Evolutionary conservation across 1,140 invertebrate species (phyloP).

Genomic region (Drosophila equinoxialis): DNA sequence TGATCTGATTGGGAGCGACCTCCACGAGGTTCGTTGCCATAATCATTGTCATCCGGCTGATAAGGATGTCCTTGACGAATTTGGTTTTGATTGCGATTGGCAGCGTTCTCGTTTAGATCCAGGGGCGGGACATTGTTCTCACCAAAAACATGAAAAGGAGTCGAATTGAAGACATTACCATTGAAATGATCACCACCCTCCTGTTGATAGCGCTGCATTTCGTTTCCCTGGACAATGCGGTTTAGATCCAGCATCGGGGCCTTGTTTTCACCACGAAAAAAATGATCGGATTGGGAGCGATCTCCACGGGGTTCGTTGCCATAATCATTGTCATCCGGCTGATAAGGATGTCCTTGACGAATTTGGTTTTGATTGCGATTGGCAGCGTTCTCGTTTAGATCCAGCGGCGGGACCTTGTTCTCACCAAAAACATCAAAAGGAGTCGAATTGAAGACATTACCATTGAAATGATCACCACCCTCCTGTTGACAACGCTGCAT

Average conservation of each 20-base stretch:
- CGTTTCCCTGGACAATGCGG: conserved; percentile 92
- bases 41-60: too few relatives aligned
- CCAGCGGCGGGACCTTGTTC: not conserved
- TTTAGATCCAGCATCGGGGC: not conserved
- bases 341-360: not conserved
- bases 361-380: conserved; percentile 71
- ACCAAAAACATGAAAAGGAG: not conserved
- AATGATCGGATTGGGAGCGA: not conserved
- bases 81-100: too few relatives aligned
- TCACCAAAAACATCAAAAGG: not conserved
- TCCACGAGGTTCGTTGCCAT: too few relatives aligned
- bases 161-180: not conserved
- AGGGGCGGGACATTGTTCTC: too few relatives aligned
- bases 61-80: too few relatives aligned
- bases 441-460: not conserved
- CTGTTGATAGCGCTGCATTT: conserved; percentile 90
- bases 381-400: not conserved
- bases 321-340: not conserved
- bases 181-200: conserved; percentile 85
- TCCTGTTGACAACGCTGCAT: conserved; percentile 91
- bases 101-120: too few relatives aligned
- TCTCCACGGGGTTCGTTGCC: not conserved
- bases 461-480: conserved; percentile 82
- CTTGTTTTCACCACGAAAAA: not conserved
- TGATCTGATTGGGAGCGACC: too few relatives aligned